phyloP scores from a whole-genome alignment of 1,140 invertebrate genomes.

The Drosophila kohkoa region DNA sequence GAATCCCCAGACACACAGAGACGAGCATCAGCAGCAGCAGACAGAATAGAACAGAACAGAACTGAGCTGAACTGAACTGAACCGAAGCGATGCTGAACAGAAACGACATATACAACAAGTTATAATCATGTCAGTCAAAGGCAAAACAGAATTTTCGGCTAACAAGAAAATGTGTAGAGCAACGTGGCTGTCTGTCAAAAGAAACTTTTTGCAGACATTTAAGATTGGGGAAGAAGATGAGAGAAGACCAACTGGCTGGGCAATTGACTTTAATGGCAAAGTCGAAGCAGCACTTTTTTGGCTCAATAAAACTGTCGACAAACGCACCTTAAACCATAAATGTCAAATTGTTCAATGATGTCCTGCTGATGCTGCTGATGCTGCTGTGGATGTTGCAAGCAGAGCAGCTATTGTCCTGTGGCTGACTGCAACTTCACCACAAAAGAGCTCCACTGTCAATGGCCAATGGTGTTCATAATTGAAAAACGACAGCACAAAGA shows the following conservation, averaged over 20 bases:
- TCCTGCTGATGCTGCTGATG: conserved; percentile 46
- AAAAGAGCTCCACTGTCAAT: conserved; percentile 40
- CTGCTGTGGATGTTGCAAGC: not conserved
- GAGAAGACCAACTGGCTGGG: conserved; percentile 20
- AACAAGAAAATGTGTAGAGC: conserved; percentile 56
- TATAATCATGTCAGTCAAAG: conserved; percentile 84
- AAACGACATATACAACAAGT: conserved; percentile 72
- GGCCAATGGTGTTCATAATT: conserved; percentile 58
- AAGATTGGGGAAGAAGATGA: conserved; percentile 5
- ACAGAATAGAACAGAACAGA: conserved; percentile 11
- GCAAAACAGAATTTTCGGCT: conserved; percentile 55
- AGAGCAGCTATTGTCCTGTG: not conserved
- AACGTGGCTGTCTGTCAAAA: conserved; percentile 39
- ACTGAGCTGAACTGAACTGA: not conserved
- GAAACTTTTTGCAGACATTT: conserved; percentile 50
- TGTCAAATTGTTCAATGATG: conserved; percentile 71
- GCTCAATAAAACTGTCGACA: conserved; percentile 31
- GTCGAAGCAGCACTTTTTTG: conserved; percentile 30
- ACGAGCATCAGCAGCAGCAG: conserved; percentile 13
- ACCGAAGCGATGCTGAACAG: not conserved
- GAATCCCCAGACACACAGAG: conserved; percentile 33
- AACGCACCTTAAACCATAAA: conserved; percentile 65
- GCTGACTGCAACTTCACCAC: conserved; percentile 25
- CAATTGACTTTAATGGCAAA: conserved; percentile 69
- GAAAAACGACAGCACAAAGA: conserved; percentile 61